phyloP scores from a whole-genome alignment of 92 coral and sea anemone genomes.

The Metridium senile region DNA sequence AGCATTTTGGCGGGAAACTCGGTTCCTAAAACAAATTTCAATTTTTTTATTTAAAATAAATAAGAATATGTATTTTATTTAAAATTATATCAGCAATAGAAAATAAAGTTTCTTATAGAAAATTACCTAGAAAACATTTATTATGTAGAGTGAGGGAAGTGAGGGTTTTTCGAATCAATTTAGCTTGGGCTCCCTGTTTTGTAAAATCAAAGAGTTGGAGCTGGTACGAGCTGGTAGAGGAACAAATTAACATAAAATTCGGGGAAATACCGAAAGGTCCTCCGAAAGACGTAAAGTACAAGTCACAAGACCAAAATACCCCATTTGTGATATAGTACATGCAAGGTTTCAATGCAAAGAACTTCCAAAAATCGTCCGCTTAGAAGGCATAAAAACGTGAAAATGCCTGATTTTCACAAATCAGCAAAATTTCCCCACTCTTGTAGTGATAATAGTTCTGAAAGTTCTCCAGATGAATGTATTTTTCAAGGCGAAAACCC shows the following conservation, averaged over 20 bases:
- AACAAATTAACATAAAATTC: background rate
- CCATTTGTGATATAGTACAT: too few species aligned
- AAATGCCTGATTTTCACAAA: background rate
- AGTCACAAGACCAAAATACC: background rate
- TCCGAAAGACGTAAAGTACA: too few species aligned
- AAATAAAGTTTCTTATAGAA: too few species aligned
- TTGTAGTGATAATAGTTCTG: background rate
- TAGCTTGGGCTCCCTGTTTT: background rate
- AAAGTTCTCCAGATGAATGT: too few species aligned
- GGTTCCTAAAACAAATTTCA: background rate
- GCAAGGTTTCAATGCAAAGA: too few species aligned
- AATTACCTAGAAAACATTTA: too few species aligned
- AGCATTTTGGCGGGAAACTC: constrained; percentile 2
- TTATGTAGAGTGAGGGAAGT: too few species aligned
- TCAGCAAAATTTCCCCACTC: background rate
- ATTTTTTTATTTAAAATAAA: background rate
- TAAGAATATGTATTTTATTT: too few species aligned
- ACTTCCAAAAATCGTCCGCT: too few species aligned
- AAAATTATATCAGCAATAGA: too few species aligned
- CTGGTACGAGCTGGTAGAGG: background rate
- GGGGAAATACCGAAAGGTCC: background rate
- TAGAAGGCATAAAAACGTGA: background rate
- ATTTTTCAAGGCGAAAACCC: too few species aligned
- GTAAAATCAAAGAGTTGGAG: background rate
- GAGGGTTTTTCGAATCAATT: too few species aligned